phyloP scores from a whole-genome alignment of 2,797 vertebrate species.

The Crax fasciolata region DNA sequence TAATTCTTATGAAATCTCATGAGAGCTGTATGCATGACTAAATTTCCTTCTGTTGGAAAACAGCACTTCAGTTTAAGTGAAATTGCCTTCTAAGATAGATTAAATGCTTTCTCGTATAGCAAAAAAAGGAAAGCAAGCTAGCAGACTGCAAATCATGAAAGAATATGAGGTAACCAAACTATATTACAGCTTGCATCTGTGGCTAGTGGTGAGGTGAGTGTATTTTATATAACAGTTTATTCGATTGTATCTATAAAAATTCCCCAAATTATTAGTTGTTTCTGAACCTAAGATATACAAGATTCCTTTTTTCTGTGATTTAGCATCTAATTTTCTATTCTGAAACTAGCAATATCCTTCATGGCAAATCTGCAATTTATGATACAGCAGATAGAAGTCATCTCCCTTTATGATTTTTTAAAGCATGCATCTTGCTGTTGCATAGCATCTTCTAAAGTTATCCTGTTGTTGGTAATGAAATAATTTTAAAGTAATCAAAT shows the following conservation, averaged over 20 bases:
- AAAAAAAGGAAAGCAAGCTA: not conserved
- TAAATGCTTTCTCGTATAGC: not conserved
- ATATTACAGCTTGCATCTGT: not conserved
- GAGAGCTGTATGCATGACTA: not conserved
- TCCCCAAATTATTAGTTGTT: not conserved
- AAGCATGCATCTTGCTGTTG: not conserved
- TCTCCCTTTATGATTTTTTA: not conserved
- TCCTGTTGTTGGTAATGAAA: not conserved
- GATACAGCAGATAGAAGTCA: not conserved
- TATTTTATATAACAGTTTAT: not conserved
- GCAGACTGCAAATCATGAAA: not conserved
- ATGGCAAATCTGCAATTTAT: not conserved
- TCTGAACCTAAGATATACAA: not conserved
- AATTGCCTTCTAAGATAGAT: not conserved
- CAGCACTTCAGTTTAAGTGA: not conserved
- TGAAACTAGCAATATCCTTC: not conserved
- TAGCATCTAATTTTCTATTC: not conserved
- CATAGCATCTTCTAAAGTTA: not conserved
- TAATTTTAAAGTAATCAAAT: not conserved
- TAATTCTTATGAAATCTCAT: not conserved
- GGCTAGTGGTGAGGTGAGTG: not conserved
- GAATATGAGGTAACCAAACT: not conserved
- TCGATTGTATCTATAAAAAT: not conserved
- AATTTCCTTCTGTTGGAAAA: conserved; percentile 19
- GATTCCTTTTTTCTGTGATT: not conserved